These are phyloP conservation scores for Uloborus plumipes DNA, from an alignment of 2,888 invertebrate genomes.

Conservation along the genomic window DNA sequence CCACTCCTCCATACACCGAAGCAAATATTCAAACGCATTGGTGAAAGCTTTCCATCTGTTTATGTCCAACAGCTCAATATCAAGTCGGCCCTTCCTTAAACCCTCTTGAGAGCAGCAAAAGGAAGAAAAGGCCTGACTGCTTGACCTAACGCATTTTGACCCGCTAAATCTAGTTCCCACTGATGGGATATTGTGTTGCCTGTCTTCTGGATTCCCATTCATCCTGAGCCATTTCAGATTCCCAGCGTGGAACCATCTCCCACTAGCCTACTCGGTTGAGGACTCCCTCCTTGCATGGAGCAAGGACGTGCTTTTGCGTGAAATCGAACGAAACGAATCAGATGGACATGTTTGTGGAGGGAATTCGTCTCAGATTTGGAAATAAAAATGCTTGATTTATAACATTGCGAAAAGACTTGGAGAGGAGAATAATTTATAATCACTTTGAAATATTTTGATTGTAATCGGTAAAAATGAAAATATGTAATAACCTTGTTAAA, in stretches of 20 bases:
- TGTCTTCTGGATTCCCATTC: not conserved
- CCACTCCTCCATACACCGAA: not conserved
- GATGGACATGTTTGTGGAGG: not conserved
- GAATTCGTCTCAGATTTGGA: constrained; percentile 4
- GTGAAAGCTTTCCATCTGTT: not conserved
- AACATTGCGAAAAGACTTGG: too few relatives aligned
- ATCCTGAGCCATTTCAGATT: not conserved
- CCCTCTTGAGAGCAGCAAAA: not conserved
- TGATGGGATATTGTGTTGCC: not conserved
- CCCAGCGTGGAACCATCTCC: constrained; percentile 5
- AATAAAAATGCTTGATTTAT: not conserved
- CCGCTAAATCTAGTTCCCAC: not conserved
- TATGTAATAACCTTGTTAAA: too few relatives aligned
- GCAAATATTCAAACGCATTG: not conserved
- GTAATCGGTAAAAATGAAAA: too few relatives aligned
- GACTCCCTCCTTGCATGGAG: not conserved
- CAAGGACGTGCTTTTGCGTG: not conserved
- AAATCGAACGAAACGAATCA: not conserved
- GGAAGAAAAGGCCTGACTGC: constrained; percentile 1
- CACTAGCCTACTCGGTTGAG: not conserved
- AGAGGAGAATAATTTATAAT: too few relatives aligned
- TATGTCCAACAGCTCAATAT: not conserved
- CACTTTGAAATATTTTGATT: too few relatives aligned
- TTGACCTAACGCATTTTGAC: constrained; percentile 5
- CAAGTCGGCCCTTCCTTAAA: constrained; percentile 5